Conservation (phyloP, 2,888 invertebrate species). For the Eudemis profundana region DNA sequence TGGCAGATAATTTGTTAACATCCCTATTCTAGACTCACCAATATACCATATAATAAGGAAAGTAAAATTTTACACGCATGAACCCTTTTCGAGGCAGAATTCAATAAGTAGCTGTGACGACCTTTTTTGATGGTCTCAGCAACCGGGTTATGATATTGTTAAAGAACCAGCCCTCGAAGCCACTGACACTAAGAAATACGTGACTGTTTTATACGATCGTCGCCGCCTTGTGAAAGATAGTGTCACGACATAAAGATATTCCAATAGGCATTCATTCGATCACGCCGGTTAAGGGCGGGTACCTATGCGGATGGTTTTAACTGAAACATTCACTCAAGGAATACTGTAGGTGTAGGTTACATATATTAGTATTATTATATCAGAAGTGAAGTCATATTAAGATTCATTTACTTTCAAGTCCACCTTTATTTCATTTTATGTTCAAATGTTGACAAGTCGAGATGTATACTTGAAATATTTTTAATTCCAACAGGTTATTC, state of each 20-base stretch:
- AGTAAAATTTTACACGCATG: conserved; percentile 60
- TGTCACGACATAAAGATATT: conserved; percentile 65
- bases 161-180: conserved; percentile 61
- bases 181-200: conserved; percentile 73
- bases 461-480: too few species aligned
- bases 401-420: too few species aligned
- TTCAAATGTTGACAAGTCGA: too few species aligned
- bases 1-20: too few species aligned
- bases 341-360: conserved; percentile 5
- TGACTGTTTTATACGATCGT: conserved; percentile 70
- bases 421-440: too few species aligned
- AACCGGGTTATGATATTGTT: conserved; percentile 71
- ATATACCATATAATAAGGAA: conserved; percentile 43
- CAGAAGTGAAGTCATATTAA: too few species aligned
- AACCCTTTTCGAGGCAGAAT: conserved; percentile 64
- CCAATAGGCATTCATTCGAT: conserved; percentile 65
- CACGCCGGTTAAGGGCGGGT: conserved; percentile 60
- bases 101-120: conserved; percentile 62
- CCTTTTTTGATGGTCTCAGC: conserved; percentile 52
- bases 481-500: too few species aligned
- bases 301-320: conserved; percentile 55
- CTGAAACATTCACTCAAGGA: conserved; percentile 64
- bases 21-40: not conserved
- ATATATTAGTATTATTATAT: not conserved
- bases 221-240: conserved; percentile 65